Base-by-base conservation (phyloP, 2,113 vertebrate genomes). In the Lagopus muta region DNA sequence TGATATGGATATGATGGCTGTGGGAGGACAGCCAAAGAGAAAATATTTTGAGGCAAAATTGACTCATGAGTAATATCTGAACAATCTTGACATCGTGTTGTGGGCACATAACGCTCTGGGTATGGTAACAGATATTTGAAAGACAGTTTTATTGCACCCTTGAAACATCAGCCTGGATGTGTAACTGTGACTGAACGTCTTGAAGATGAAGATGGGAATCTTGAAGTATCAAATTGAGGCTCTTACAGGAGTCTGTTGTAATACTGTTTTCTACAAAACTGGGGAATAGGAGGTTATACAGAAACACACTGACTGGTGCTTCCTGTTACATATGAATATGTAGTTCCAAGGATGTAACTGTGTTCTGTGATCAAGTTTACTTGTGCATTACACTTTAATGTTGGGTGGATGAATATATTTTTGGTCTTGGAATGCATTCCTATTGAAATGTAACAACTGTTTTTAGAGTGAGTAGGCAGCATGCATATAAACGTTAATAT, bases 61-160 rank as follows among this genome's bases (percentile, higher is more conserved):
- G 80, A 67, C 34, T 38, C 8, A 0, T 38, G 25, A 82, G 25
- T 79, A 85, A 19, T 55, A 80, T 9, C 14, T 27, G 65, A 67
- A 40, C 1, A 5, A 69, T 78, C 52, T 34, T 71, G 27, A 78
- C 25, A 8, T 3, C 3, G 1, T 64, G 25, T 15, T n/a, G 2
- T 6, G 10, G 32, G 57, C 17, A 15, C 14, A 32, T 0, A 1
- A 10, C 5, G 2, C 19, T 20, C 34, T 76, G 34, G 18, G 15
- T 7, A 5, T 30, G 25, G 43, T 60, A 67, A 25, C 13, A 54
- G 10, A 21, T 18, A 2, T 55, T 86, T 89, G 62, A 61, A 76
- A 76, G 48, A 11, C 11, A 32, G 7, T 32, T 20, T 48, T 55
- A 22, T 58, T 62, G 8, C 42, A n/a, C 47, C 28, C 57, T 75